Percentiles rank a stretch among this genome's conserved stretches.
Evolutionary conservation across 2,888 invertebrate genomes (phyloP).

Genomic region (Melinaea marsaeus): DNA sequence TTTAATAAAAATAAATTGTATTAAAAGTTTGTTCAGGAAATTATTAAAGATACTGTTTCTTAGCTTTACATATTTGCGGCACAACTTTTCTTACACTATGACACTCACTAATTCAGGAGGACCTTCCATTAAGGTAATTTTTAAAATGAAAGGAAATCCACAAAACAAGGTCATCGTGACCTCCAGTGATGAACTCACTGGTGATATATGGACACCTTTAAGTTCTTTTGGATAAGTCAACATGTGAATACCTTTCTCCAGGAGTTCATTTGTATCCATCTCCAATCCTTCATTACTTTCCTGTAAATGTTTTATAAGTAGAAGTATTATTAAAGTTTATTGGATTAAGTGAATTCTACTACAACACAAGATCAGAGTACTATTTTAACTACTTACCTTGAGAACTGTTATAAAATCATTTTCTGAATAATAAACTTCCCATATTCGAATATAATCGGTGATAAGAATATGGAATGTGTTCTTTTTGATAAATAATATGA

Average conservation of each 20-base stretch:
- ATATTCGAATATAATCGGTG: conserved; percentile 34
- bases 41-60: too few relatives aligned
- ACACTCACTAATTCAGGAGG: conserved; percentile 52
- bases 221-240: conserved; percentile 44
- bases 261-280: conserved; percentile 44
- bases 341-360: too few relatives aligned
- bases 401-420: conserved; percentile 43
- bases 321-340: too few relatives aligned
- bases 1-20: too few relatives aligned
- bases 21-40: too few relatives aligned
- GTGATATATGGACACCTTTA: conserved; percentile 38
- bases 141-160: conserved; percentile 48
- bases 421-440: conserved; percentile 41
- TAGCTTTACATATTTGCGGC: too few relatives aligned
- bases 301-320: conserved; percentile 36
- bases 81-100: too few relatives aligned
- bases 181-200: conserved; percentile 35
- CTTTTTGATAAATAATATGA: conserved; percentile 8
- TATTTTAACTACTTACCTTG: conserved; percentile 39
- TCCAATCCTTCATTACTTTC: conserved; percentile 50
- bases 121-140: conserved; percentile 43
- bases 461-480: conserved; percentile 18
- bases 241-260: conserved; percentile 47
- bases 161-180: conserved; percentile 41
- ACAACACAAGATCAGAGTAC: too few relatives aligned